phyloP scores from a whole-genome alignment of 2,113 vertebrate species.

The Oceanodroma tethys region DNA sequence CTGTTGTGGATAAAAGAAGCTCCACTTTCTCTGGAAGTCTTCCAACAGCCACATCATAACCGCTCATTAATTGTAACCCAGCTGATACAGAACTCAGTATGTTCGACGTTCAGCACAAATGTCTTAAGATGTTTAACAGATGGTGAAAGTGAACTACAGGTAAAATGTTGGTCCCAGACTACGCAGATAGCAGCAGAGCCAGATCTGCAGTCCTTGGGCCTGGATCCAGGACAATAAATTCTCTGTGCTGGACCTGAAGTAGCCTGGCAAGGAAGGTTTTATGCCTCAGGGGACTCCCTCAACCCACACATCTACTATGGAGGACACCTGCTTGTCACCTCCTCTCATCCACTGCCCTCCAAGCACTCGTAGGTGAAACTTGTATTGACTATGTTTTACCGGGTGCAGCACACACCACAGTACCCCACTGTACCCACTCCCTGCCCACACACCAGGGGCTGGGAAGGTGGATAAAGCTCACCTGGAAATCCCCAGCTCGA shows the following conservation, averaged over 20 bases:
- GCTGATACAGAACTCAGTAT: conserved; percentile 2
- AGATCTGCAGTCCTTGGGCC: conserved; percentile 17
- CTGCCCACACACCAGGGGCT: neutral
- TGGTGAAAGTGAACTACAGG: conserved; percentile 43
- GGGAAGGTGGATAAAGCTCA: neutral
- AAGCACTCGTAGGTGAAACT: neutral
- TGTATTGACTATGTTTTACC: neutral
- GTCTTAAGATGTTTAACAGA: conserved; percentile 55
- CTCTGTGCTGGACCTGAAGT: neutral
- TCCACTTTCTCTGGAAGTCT: conserved; percentile 25
- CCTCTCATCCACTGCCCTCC: neutral
- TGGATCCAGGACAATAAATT: conserved; percentile 38
- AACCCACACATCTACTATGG: neutral
- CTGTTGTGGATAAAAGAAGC: conserved; percentile 16
- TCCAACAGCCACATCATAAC: conserved; percentile 40
- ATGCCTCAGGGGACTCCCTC: neutral
- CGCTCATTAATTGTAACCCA: conserved; percentile 44
- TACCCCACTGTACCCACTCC: neutral
- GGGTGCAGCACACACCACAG: neutral
- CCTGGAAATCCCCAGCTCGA: neutral
- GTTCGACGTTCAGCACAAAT: neutral
- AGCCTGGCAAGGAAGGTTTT: neutral
- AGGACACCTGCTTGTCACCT: neutral
- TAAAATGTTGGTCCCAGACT: conserved; percentile 42
- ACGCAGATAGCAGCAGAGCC: conserved; percentile 23